Evolutionary conservation across 2,888 invertebrate species (phyloP), one percentile per base, ranked within the genome.

Genomic region (Actias luna): DNA sequence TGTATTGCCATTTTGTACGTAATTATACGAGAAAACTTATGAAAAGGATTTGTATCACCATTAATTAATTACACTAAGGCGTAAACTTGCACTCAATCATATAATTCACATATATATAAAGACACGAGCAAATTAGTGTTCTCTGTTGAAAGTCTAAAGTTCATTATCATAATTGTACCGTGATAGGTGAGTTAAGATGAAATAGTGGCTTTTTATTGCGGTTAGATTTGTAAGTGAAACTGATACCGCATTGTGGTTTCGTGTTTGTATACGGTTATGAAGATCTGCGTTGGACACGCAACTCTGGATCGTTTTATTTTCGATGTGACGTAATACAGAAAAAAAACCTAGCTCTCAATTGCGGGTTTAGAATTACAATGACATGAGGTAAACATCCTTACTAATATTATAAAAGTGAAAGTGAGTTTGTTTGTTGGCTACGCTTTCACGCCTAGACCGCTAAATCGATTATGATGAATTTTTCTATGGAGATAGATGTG

Each of bases 71-170:
- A 46, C 22, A 46, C 46, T 46, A 46, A 52, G 18, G 55, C 1
- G 46, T 61, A 61, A 61, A 52, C 61, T 61, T 61, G 61, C 55
- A 36, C 55, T 55, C 27, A 52, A 52, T 55, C 55, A 55, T 55
- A 50, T 5, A 31, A 35, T 25, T n/a, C 12, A 22, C 7, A 18
- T 46, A 46, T 18, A n/a, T n/a, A 39, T n/a, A 22, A 22, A 22
- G 22, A 5, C 10, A 3, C 10, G 10, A 8, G 46, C 46, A 12
- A 46, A 46, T 46, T 14, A 18, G 18, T 18, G 22, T 22, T 52
- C 29, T 52, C 27, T 52, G 27, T 7, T 29, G 29, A 29, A 29
- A 16, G 27, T 29, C 16, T 52, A 52, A 5, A 52, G 52, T 29
- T 52, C 16, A 52, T 52, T 27, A 12, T 27, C 29, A 52, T 52